Base-by-base conservation (phyloP, 2,797 vertebrate genomes). In the Okamejei kenojei region DNA sequence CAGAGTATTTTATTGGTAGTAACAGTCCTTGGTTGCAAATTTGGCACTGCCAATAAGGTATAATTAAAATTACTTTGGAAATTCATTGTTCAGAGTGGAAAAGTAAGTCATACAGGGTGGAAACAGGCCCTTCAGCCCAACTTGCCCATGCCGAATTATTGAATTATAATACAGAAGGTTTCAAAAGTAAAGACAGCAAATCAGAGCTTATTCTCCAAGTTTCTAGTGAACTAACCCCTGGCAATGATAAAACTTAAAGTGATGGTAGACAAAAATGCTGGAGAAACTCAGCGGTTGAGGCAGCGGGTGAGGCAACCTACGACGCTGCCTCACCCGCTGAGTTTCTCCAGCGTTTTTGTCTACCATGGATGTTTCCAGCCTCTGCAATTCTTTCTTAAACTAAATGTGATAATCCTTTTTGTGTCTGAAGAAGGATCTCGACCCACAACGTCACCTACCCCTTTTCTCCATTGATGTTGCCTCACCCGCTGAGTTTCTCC, bases 151-250 rank as follows among this genome's bases (percentile, higher is more conserved):
- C 1, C 45, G 45, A 45, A 45, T 38, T 38, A 38, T 81, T 81
- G 45, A 45, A 58, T 58, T 82, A 45, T 63, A 65, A 15, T 6
- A 32, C 11, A 86, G n/a, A 86, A 86, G 26, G 26, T 86, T 63
- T n/a, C 29, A 86, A 65, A 58, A 63, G 29, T 7, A 29, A 86
- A 86, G 13, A 8, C 13, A 32, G 54, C 26, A 63, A 86, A 86
- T 32, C 58, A 63, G 1, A 86, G 45, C 82, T 86, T 58, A 63
- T 86, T 86, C 26, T 63, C 11, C 7, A 63, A 1, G 54, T 54
- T 86, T 86, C 82, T 86, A 63, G 63, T 32, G 82, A 86, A 63
- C 82, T 32, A 61, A 86, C 82, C 82, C 82, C 58, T 86, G 58
- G 82, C 11, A 11, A 61, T 86, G 58, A 65, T 86, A 86, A 32